phyloP scores from a whole-genome alignment of 2,797 vertebrate genomes.

The Scolopax rusticola region DNA sequence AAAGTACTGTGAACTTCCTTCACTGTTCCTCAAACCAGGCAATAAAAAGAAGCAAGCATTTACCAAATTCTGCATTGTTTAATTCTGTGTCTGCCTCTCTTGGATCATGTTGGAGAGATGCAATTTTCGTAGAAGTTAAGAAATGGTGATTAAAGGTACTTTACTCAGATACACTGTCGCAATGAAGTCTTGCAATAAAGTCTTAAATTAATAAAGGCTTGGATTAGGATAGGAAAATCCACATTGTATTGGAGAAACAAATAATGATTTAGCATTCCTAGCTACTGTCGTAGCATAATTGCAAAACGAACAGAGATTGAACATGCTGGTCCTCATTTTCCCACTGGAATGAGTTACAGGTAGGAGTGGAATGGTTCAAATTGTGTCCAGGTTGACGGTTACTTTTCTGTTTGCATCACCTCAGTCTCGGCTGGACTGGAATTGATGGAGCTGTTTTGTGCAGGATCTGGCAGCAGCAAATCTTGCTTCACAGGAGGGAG shows the following conservation, averaged over 20 bases:
- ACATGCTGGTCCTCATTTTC: not conserved
- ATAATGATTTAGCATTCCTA: not conserved
- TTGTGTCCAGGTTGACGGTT: not conserved
- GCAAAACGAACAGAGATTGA: not conserved
- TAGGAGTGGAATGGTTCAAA: not conserved
- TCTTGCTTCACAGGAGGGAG: not conserved
- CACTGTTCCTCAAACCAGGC: not conserved
- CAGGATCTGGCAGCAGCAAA: not conserved
- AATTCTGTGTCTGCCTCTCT: not conserved
- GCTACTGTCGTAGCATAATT: not conserved
- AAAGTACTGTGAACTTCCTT: not conserved
- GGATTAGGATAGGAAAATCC: not conserved
- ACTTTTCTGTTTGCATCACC: not conserved
- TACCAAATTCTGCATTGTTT: not conserved
- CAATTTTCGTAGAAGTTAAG: not conserved
- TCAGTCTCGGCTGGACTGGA: not conserved
- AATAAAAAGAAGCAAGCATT: not conserved
- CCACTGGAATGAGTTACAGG: not conserved
- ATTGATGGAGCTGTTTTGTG: not conserved
- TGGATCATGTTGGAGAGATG: not conserved
- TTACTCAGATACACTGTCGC: not conserved
- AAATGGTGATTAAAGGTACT: not conserved
- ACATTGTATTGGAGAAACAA: not conserved
- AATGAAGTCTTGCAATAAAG: not conserved
- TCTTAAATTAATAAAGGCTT: not conserved